A percentile compares a stretch with the other conserved stretches of the same genome.
Evolutionary conservation across 2,888 invertebrate species (phyloP).

Genomic region (Mimachlamys varia): DNA sequence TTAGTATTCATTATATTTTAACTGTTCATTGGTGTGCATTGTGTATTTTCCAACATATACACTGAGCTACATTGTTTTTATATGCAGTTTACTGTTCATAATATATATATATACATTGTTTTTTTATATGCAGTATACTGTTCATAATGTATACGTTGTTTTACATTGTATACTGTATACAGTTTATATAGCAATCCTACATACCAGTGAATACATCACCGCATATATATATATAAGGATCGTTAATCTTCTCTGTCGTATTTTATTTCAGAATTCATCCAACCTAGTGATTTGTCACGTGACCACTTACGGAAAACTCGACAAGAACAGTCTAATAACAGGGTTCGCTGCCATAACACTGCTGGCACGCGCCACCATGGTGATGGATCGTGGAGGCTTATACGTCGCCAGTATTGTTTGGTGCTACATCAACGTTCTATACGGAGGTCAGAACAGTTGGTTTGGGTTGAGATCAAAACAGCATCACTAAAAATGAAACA

Average conservation of each 20-base stretch:
- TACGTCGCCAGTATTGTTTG: background rate
- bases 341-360: background rate
- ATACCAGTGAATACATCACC: background rate
- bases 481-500: background rate
- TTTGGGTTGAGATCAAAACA: background rate
- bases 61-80: too few relatives aligned
- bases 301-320: background rate
- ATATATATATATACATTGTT: too few relatives aligned
- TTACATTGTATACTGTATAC: too few relatives aligned
- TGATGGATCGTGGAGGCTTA: background rate
- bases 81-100: too few relatives aligned
- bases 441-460: background rate
- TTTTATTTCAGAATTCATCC: background rate
- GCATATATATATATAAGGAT: background rate
- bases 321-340: background rate
- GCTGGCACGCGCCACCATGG: background rate
- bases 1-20: too few relatives aligned
- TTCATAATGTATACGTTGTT: too few relatives aligned
- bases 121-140: too few relatives aligned
- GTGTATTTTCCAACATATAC: too few relatives aligned
- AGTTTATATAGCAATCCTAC: too few relatives aligned
- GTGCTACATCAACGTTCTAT: background rate
- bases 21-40: too few relatives aligned
- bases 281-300: background rate
- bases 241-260: background rate